A percentile compares a stretch with the other conserved stretches of the same genome.
These are phyloP conservation scores for Carassius gibelio DNA, from an alignment of 2,113 vertebrate species.

Conservation along the genomic window DNA sequence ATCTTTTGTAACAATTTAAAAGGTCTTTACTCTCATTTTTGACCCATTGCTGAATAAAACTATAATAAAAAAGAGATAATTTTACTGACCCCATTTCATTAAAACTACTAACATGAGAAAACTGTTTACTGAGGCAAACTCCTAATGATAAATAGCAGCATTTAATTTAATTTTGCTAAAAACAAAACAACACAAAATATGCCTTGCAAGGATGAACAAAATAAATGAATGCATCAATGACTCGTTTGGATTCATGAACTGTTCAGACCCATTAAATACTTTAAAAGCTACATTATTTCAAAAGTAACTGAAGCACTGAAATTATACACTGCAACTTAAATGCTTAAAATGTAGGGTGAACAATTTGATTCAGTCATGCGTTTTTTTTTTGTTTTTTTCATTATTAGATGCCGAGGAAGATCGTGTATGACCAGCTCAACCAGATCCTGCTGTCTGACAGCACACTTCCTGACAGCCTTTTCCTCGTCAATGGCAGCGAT, in stretches of 20 bases:
- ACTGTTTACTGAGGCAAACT: neutral
- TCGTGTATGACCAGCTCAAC: constrained; percentile 81
- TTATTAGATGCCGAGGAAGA: constrained; percentile 76
- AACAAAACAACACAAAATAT: neutral
- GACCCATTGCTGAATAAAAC: neutral
- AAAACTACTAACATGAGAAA: neutral
- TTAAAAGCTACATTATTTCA: neutral
- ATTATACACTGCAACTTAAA: neutral
- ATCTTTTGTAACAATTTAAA: neutral
- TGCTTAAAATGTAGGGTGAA: neutral
- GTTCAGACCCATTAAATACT: too few relatives aligned
- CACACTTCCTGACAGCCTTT: constrained; percentile 77
- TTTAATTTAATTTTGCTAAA: neutral
- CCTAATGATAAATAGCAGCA: neutral
- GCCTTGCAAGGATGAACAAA: neutral
- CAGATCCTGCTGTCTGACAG: constrained; percentile 78
- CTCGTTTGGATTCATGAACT: neutral
- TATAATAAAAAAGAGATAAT: too few relatives aligned
- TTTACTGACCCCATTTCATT: too few relatives aligned
- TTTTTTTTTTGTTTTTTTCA: neutral
- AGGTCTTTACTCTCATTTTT: neutral
- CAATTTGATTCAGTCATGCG: neutral
- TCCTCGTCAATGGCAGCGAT: constrained; percentile 77
- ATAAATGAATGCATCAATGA: neutral
- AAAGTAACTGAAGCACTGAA: neutral